Base-by-base conservation (phyloP, 2,113 vertebrate genomes). In the Corythaeola cristata region DNA sequence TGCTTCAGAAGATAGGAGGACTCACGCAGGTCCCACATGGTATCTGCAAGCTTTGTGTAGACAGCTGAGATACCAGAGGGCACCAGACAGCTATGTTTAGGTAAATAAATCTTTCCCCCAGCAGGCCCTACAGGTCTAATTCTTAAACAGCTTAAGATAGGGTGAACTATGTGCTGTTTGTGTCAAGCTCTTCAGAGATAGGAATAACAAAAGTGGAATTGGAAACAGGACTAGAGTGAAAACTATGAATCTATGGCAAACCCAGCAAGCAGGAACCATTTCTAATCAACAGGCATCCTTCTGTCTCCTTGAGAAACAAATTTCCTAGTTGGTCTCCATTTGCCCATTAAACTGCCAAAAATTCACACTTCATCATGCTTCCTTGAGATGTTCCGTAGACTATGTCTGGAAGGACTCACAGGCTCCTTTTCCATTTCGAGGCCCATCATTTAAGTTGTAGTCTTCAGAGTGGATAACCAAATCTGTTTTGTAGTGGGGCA, bases 11-110 rank as follows among this genome's bases (percentile, higher is more conserved):
- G 69, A 44, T 33, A 52, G 56, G 32, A 93, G 35, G 45, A 68
- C 28, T 92, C 63, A 50, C 68, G 66, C 62, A 85, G 59, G 75
- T 87, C 77, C 66, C 60, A 59, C 21, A 37, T 15, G 26, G 27
- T 37, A 41, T 59, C 85, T 74, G 66, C 66, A 55, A 73, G 60
- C 21, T 72, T 73, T 90, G 62, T 73, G 90, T 74, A 88, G 78
- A 41, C 58, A 80, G 90, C 55, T 88, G 45, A 58, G 59, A 50
- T 83, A 74, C 89, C 68, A 86, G 77, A 89, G 44, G 50, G 79
- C 58, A 77, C 59, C 41, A 93, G 94, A 93, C 93, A 90, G 13
- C 76, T 59, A 11, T 58, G n/a, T 88, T 86, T 92, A 86, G 20
- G 32, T 37, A 88, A 64, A 16, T 64, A 55, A 55, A 74, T 80